A percentile compares a stretch with the other conserved stretches of the same genome.
phyloP scores from a whole-genome alignment of 2,797 vertebrate genomes.

The Peromyscus melanophrys region DNA sequence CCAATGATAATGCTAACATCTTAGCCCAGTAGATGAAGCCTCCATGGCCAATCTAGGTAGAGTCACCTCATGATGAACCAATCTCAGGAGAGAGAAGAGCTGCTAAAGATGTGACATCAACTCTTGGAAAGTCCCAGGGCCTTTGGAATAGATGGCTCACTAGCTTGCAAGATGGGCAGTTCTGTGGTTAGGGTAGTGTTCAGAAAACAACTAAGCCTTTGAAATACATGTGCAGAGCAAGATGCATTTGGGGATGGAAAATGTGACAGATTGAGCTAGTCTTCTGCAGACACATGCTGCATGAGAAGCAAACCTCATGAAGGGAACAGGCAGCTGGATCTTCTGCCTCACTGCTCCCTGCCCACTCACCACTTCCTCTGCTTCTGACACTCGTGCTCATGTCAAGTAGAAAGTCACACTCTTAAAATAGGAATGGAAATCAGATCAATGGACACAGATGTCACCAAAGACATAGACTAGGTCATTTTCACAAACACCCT shows the following conservation, averaged over 20 bases:
- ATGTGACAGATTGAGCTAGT: slow-evolving; percentile 65
- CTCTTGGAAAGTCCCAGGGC: slow-evolving; percentile 64
- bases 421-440: slow-evolving; percentile 55
- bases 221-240: slow-evolving; percentile 80
- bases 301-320: slow-evolving; percentile 51
- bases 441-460: not conserved
- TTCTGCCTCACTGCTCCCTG: slow-evolving; percentile 29
- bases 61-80: not conserved
- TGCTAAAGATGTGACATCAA: slow-evolving; percentile 19
- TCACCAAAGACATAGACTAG: slow-evolving; percentile 38
- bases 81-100: not conserved
- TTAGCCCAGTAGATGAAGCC: not conserved
- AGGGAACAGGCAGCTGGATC: slow-evolving; percentile 38
- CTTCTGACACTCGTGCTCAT: not conserved
- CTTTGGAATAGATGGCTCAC: slow-evolving; percentile 53
- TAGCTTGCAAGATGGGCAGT: slow-evolving; percentile 65
- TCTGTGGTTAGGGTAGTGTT: slow-evolving; percentile 59
- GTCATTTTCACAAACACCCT: slow-evolving; percentile 23
- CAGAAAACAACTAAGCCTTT: slow-evolving; percentile 75
- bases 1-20: not conserved
- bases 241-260: slow-evolving; percentile 74
- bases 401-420: slow-evolving; percentile 42
- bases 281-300: slow-evolving; percentile 48
- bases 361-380: not conserved
- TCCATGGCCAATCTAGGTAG: not conserved